Base-by-base conservation (phyloP, 2,797 vertebrate genomes). In the Melanogrammus aeglefinus region DNA sequence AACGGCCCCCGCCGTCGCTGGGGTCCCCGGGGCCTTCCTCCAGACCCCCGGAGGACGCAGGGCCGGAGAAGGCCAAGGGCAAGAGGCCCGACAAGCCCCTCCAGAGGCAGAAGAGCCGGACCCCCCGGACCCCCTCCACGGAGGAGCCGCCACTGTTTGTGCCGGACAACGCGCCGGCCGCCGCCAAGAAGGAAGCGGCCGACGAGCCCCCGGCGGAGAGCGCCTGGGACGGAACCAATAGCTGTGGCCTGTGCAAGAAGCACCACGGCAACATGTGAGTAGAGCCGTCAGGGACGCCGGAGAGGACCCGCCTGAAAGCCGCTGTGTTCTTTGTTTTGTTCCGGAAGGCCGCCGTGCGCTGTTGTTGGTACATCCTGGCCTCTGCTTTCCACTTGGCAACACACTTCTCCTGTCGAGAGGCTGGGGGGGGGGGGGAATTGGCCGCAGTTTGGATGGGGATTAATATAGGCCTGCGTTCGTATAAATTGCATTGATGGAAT, bases 61-160 rank as follows among this genome's bases (percentile, higher is more conserved):
- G 95, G 51, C 96, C 92, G 81, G 96, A 97, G 73, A 96, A 95
- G 90, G 74, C 85, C 21, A 98, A 95, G 89, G 75, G 91, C 8
- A 99, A 94, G 94, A 98, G 95, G 88, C 83, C 86, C 0, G 97
- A 97, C 77, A 99, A 95, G 89, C 92, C 92, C 75, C 81, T 96
- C 71, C 96, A 96, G 77, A 96, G 94, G 10, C 97, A 96, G 81
- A 96, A 95, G 88, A 94, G 90, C 77, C 96, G 95, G 92, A 97
- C 91, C 77, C 91, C 92, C 69, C 94, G 92, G 88, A 97, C 95
- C 83, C 89, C 98, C 84, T 99, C 97, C 13, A 82, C 99, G 87
- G 98, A 99, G 8, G 98, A 99, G 83, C 98, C 97, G 1, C 96
- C 96, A 0, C 92, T 99, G 80, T 99, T 99, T 84, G 95, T 99